A percentile compares a stretch with the other conserved stretches of the same genome.
Evolutionary conservation across 2,888 invertebrate species (phyloP).

Genomic region (Drosophila yooni): DNA sequence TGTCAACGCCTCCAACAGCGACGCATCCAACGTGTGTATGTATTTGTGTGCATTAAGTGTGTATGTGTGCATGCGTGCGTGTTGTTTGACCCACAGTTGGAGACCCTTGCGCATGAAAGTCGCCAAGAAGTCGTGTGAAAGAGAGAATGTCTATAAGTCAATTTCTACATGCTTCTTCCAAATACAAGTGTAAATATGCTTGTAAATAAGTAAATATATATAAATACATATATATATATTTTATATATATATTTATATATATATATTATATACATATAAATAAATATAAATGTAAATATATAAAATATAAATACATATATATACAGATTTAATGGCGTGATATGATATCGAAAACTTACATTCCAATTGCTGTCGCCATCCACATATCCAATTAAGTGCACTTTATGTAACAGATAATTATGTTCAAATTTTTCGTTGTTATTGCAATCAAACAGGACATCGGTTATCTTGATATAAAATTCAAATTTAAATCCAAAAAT

Average conservation of each 20-base stretch:
- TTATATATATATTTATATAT: neutral
- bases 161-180: constrained; percentile 26
- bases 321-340: neutral
- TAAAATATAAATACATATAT: neutral
- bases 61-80: neutral
- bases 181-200: neutral
- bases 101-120: constrained; percentile 55
- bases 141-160: constrained; percentile 31
- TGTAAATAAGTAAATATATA: neutral
- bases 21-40: constrained; percentile 16
- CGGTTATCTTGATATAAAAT: constrained; percentile 4
- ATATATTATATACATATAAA: neutral
- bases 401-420: neutral
- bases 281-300: neutral
- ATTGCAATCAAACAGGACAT: neutral
- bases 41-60: neutral
- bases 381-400: neutral
- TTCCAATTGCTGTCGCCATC: neutral
- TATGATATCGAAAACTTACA: neutral
- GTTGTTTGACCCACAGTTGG: constrained; percentile 43
- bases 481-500: constrained; percentile 14
- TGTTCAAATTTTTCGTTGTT: neutral
- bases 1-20: constrained; percentile 54
- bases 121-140: constrained; percentile 46
- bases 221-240: neutral